Evolutionary conservation across 2,888 invertebrate genomes (phyloP).

Genomic region (Cantharis lateralis): DNA sequence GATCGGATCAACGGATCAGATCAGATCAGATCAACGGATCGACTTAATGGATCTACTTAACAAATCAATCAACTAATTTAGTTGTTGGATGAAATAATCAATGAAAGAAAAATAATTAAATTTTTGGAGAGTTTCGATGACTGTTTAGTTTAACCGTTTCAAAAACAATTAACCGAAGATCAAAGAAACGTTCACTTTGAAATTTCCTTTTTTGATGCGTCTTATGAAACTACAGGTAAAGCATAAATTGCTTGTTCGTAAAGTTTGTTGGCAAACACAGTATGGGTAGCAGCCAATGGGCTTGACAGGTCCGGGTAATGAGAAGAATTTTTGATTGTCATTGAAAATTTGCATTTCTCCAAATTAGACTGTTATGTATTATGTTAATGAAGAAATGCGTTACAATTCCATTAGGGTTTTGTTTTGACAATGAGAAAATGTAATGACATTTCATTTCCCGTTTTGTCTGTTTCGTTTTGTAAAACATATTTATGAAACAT

Average conservation of each 20-base stretch:
- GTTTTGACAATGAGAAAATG: slow-evolving; percentile 12
- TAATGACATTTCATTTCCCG: slow-evolving; percentile 9
- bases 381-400: not conserved
- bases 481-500: slow-evolving; percentile 17
- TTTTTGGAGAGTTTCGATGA: too few relatives aligned
- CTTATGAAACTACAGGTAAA: not conserved
- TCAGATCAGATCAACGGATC: too few relatives aligned
- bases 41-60: too few relatives aligned
- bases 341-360: not conserved
- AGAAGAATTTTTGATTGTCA: not conserved
- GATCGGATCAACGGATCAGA: too few relatives aligned
- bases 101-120: too few relatives aligned
- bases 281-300: not conserved
- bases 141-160: too few relatives aligned
- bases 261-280: not conserved
- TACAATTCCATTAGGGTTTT: not conserved
- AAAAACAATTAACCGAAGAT: too few relatives aligned
- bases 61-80: too few relatives aligned
- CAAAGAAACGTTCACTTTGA: too few relatives aligned
- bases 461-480: slow-evolving; percentile 9
- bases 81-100: too few relatives aligned
- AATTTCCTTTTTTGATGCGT: too few relatives aligned
- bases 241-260: not conserved
- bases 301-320: not conserved
- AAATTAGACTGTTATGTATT: not conserved